Base-by-base conservation (phyloP, 2,113 vertebrate genomes). In the Tetrao urogallus region DNA sequence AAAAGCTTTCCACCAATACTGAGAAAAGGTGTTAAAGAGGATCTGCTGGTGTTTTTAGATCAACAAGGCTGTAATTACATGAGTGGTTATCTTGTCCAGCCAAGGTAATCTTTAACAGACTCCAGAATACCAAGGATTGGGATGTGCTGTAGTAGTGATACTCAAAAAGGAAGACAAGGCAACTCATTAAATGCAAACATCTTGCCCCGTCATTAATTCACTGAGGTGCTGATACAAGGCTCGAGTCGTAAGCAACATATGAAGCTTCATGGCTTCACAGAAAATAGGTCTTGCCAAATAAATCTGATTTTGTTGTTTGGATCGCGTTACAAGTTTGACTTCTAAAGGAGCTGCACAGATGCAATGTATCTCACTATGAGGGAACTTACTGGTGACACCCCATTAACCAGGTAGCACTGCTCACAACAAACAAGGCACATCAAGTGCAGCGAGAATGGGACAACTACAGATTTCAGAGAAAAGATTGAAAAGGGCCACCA, bases 361-460 rank as follows among this genome's bases (percentile, higher is more conserved):
- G 28, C 18, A 22, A 58, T 14, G 1, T 11, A 4, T 81, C 38
- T 58, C 15, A 42, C 3, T 1, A 50, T 13, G 45, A 48, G 10
- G 18, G 15, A 36, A 48, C 17, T 48, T 69, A 36, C 43, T 48
- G n/a, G n/a, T 27, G 45, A 22, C 7, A 1, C 5, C 7, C 34
- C 56, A 22, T 10, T 50, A 20, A 19, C 28, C 80, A 28, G 57
- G 5, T 34, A 36, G 52, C 52, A 27, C 13, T 7, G 8, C 3
- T 11, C 1, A 1, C 48, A 25, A 24, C 2, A 15, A 58, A 22
- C 10, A 22, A 22, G 52, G 9, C 43, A 4, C 30, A 56, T 21
- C 8, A 8, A 40, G 17, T 0, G 4, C 20, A 4, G 34, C 2
- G 3, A 14, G 57, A 2, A 5, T 8, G 10, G 78, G 43, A 13